Conservation (phyloP, 2,113 vertebrate genomes). For the Naja naja region DNA sequence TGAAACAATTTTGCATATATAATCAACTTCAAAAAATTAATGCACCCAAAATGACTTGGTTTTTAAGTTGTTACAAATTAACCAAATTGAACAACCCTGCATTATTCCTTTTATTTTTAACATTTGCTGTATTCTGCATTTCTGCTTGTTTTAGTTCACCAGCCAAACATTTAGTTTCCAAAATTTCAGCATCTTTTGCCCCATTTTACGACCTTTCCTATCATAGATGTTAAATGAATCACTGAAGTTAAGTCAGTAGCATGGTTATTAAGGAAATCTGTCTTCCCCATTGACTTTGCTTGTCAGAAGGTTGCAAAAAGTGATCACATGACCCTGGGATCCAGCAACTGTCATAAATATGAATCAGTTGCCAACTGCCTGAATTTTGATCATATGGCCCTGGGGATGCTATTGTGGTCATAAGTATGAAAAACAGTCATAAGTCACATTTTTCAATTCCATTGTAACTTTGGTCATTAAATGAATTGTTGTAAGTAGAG, state of each 20-base stretch:
- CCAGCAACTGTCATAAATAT: too few relatives aligned
- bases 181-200: not conserved
- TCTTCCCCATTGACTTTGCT: not conserved
- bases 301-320: not conserved
- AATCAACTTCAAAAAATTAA: not conserved
- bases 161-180: not conserved
- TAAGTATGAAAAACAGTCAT: too few relatives aligned
- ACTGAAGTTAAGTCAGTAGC: not conserved
- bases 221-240: not conserved
- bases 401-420: too few relatives aligned
- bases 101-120: not conserved
- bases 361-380: too few relatives aligned
- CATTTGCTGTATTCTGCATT: not conserved
- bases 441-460: too few relatives aligned
- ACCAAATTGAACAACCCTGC: not conserved
- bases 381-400: too few relatives aligned
- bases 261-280: not conserved
- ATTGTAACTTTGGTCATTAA: too few relatives aligned
- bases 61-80: not conserved
- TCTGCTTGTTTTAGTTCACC: not conserved
- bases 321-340: too few relatives aligned
- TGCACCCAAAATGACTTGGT: not conserved
- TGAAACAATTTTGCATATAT: not conserved
- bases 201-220: not conserved
- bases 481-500: too few relatives aligned